Percentiles rank a stretch among this genome's conserved stretches.
These are phyloP conservation scores for Amblyraja radiata DNA, from an alignment of 2,797 vertebrate species.

Conservation along the genomic window DNA sequence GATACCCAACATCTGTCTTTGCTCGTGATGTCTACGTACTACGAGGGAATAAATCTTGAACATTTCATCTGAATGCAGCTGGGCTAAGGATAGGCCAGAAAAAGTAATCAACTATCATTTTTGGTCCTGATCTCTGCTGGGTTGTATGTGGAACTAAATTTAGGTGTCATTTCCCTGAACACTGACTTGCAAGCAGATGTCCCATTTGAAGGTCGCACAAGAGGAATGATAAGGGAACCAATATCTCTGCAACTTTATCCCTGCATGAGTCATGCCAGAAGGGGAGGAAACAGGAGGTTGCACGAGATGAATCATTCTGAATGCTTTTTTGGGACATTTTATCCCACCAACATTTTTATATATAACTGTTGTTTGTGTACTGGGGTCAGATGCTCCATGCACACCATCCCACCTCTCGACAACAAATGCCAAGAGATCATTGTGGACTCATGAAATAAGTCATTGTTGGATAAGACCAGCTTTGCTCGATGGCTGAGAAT, in stretches of 20 bases:
- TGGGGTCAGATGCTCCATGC: neutral
- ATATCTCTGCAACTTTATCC: neutral
- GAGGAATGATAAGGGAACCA: neutral
- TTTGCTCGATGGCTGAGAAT: neutral
- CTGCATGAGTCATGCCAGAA: neutral
- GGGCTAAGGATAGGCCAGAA: neutral
- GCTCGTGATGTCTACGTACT: too few species aligned
- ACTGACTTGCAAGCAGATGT: neutral
- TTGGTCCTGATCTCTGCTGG: neutral
- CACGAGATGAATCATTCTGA: neutral
- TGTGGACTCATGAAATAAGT: neutral
- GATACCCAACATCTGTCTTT: too few species aligned
- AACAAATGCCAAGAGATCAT: neutral
- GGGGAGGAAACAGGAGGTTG: neutral
- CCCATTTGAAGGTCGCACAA: too few species aligned
- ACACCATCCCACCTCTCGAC: neutral
- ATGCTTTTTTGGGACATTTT: neutral
- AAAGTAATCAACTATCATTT: neutral
- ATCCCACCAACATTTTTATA: neutral
- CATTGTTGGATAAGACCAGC: neutral
- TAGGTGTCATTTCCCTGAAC: neutral
- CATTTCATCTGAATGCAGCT: neutral
- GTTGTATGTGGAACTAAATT: neutral
- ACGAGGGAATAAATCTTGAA: too few species aligned
- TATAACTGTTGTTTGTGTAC: neutral